phyloP scores from a whole-genome alignment of 2,888 invertebrate species.

The Branchipolynoe longqiensis region DNA sequence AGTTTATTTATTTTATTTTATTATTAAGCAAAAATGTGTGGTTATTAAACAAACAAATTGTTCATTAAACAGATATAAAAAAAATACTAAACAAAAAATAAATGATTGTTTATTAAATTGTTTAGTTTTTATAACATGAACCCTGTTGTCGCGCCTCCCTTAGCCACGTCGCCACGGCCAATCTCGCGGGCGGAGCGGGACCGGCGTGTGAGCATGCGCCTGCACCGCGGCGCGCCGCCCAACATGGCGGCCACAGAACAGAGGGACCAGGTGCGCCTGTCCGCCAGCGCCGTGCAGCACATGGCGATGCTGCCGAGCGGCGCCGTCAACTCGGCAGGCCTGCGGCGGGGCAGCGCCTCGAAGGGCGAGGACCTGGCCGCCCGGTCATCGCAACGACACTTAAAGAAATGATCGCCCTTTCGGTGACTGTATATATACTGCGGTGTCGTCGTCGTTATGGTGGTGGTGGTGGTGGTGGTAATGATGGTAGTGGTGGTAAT shows the following conservation, averaged over 20 bases:
- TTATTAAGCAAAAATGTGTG: too few relatives aligned
- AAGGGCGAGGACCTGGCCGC: constrained; percentile 70
- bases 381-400: constrained; percentile 62
- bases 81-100: too few relatives aligned
- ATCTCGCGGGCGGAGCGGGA: constrained; percentile 78
- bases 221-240: constrained; percentile 79
- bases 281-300: constrained; percentile 74
- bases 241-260: constrained; percentile 72
- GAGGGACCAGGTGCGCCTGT: constrained; percentile 74
- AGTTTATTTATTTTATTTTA: too few relatives aligned
- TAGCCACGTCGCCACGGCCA: constrained; percentile 78
- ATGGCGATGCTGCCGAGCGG: constrained; percentile 67
- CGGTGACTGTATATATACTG: constrained; percentile 14
- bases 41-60: too few relatives aligned
- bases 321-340: constrained; percentile 70
- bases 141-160: too few relatives aligned
- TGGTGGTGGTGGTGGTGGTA: too few relatives aligned
- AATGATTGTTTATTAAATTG: too few relatives aligned
- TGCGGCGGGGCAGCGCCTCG: constrained; percentile 78
- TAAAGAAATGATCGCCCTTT: constrained; percentile 62
- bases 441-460: background rate
- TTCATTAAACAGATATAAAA: too few relatives aligned
- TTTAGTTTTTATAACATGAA: too few relatives aligned
- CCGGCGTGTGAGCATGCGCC: constrained; percentile 76
- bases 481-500: too few relatives aligned